Evolutionary conservation across 2,113 vertebrate species (phyloP).

Genomic region (Leucopsar rothschildi): DNA sequence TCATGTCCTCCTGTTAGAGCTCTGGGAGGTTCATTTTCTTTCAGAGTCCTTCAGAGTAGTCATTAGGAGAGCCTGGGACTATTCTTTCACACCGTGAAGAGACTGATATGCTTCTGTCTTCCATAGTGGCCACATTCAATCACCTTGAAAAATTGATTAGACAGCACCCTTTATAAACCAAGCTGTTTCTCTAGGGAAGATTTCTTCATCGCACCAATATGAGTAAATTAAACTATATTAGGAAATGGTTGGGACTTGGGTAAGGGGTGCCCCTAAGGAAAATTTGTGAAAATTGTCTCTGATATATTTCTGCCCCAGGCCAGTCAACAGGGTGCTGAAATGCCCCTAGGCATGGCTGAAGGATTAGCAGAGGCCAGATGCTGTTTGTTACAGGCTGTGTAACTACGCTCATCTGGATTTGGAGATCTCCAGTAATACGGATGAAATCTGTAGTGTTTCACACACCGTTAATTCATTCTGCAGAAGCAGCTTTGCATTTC

Average conservation of each 20-base stretch:
- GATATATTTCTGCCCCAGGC: neutral
- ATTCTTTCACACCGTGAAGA: neutral
- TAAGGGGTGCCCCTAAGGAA: neutral
- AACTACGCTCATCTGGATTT: neutral
- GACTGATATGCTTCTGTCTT: neutral
- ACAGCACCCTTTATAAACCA: neutral
- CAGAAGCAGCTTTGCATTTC: neutral
- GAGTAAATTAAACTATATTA: neutral
- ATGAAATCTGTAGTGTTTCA: neutral
- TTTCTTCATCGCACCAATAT: fast-evolving
- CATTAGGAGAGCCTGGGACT: neutral
- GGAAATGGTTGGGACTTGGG: neutral
- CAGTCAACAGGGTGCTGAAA: neutral
- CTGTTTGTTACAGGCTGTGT: neutral
- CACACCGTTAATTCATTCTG: neutral
- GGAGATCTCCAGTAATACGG: fast-evolving
- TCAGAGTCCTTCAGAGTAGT: neutral
- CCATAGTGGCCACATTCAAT: neutral
- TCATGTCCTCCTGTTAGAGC: neutral
- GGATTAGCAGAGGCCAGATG: neutral
- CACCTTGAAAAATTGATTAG: neutral
- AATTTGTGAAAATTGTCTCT: neutral
- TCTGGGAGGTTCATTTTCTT: neutral
- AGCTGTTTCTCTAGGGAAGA: neutral
- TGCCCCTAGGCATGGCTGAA: neutral